A percentile compares a stretch with the other conserved stretches of the same genome.
Conservation (phyloP, 2,888 invertebrate genomes). For the Eubasilissa splendida region DNA sequence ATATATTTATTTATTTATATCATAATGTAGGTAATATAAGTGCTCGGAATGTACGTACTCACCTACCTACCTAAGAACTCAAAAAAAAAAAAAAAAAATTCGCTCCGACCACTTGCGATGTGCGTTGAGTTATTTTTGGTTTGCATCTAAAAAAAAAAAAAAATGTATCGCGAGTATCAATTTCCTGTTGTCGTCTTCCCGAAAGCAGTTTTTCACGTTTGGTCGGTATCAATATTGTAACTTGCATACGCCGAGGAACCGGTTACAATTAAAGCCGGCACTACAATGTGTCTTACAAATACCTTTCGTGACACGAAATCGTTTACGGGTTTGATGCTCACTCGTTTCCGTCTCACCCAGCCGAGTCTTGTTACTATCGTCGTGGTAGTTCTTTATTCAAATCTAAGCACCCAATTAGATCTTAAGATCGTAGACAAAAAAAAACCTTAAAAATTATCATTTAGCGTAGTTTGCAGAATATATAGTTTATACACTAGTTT, state of each 20-base stretch:
- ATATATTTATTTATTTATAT: too few relatives aligned
- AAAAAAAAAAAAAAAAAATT: too few relatives aligned
- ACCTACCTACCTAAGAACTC: too few relatives aligned
- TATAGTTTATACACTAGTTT: too few relatives aligned
- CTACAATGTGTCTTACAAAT: background rate
- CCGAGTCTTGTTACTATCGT: background rate
- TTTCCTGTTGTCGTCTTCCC: constrained; percentile 26
- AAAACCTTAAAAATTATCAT: background rate
- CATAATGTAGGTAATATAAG: too few relatives aligned
- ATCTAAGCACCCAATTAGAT: too few relatives aligned
- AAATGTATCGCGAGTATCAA: background rate
- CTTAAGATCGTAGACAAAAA: too few relatives aligned
- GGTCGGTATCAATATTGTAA: constrained; percentile 28
- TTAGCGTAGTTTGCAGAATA: background rate
- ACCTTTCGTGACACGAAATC: constrained; percentile 27
- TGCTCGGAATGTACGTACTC: too few relatives aligned
- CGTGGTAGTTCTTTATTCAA: too few relatives aligned
- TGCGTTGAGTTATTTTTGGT: background rate
- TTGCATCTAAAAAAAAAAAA: too few relatives aligned
- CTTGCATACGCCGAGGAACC: constrained; percentile 23
- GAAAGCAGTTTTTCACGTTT: constrained; percentile 35
- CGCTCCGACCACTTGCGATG: background rate
- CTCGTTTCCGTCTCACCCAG: background rate
- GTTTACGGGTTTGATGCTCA: background rate
- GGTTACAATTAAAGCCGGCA: constrained; percentile 11